Evolutionary conservation across 2,888 invertebrate genomes (phyloP), one percentile per base, ranked within the genome.

Genomic region (Lymantria monacha): DNA sequence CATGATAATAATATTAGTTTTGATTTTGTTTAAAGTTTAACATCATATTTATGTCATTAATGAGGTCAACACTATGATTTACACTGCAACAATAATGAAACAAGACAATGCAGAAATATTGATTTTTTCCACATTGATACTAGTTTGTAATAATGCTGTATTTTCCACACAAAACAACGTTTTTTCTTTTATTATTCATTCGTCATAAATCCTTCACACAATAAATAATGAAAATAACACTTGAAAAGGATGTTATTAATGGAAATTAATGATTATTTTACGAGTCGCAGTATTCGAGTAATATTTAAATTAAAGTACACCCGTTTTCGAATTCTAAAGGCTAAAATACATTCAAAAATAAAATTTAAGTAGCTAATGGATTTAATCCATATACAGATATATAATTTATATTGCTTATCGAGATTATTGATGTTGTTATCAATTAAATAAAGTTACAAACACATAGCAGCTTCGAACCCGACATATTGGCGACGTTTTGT

Each of bases 81-180:
- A 53, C 70, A 72, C 70, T 75, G 72, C 76, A 71, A 70, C 61
- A 56, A 59, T 63, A 59, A 61, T 51, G 42, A 55, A 63, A 75
- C 55, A 69, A 74, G 66, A 70, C 62, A 81, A 75, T 85, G 87
- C 87, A 85, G 76, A 67, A 66, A 63, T 83, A 85, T 85, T 65
- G 85, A 85, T 85, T 85, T 81, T 72, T 51, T n/a, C n/a, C 51
- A 53, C 42, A 36, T 48, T 47, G 44, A 55, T 48, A 48, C 50
- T 44, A 46, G 30, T 54, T 49, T 10, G 53, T 38, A 45, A 58
- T 59, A 30, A 56, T 72, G 70, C 69, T 64, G 41, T 51, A 59
- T 49, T 50, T 38, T 42, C 22, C 44, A 38, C 11, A 9, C 52
- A 44, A 49, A 36, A 53, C 11, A 46, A 38, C 22, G 33, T 44